Percentiles rank a stretch among this genome's conserved stretches.
These are phyloP conservation scores for Cyclopterus lumpus DNA, from an alignment of 2,797 vertebrate species.

Conservation along the genomic window DNA sequence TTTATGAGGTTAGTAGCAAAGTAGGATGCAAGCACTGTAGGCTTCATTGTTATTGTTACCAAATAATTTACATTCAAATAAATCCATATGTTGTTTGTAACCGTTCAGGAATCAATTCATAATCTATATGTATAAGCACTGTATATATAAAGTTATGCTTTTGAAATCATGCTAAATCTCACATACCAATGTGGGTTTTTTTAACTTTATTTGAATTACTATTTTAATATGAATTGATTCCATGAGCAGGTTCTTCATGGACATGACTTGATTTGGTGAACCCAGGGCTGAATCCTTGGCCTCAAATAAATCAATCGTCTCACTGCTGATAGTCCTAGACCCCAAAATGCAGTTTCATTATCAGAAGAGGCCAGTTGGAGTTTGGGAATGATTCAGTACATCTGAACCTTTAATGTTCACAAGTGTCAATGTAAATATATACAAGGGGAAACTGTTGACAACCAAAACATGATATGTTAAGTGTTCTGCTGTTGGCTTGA, in stretches of 20 bases:
- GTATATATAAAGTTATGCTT: too few species aligned
- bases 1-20: background rate
- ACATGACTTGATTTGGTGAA: background rate
- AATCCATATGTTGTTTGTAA: background rate
- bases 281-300: background rate
- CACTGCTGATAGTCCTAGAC: too few species aligned
- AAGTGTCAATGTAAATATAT: background rate
- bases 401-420: background rate
- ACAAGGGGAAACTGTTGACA: background rate
- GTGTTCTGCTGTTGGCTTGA: background rate
- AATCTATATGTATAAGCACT: too few species aligned
- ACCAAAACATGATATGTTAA: background rate
- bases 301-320: too few species aligned
- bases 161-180: too few species aligned
- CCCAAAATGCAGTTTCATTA: background rate
- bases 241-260: too few species aligned
- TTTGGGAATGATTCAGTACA: background rate
- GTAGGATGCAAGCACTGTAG: background rate
- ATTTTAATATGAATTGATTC: too few species aligned
- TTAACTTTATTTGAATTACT: too few species aligned
- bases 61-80: background rate
- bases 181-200: too few species aligned
- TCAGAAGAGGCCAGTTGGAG: background rate
- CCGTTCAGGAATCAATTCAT: background rate
- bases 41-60: background rate